These are phyloP conservation scores for Alentia gelatinosa DNA, from an alignment of 2,888 invertebrate species.

Conservation along the genomic window DNA sequence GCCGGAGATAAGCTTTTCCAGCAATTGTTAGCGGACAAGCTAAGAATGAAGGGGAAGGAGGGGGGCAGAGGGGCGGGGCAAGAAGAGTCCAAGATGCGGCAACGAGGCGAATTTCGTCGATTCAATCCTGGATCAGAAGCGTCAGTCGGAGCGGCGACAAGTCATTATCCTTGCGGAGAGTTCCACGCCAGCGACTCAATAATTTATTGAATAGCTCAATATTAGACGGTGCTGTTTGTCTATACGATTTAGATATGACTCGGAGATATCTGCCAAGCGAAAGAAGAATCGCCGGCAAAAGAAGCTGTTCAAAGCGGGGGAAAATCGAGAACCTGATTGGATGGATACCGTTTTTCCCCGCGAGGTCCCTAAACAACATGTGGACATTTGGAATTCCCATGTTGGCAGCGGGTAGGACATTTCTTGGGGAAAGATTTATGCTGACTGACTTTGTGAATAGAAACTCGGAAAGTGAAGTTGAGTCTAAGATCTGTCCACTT, in stretches of 20 bases:
- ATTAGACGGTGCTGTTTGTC: neutral
- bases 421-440: too few species aligned
- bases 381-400: too few species aligned
- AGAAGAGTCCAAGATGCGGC: neutral
- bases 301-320: neutral
- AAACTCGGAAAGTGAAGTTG: too few species aligned
- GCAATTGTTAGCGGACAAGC: too few species aligned
- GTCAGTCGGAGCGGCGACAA: neutral
- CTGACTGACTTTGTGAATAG: too few species aligned
- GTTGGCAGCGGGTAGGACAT: too few species aligned
- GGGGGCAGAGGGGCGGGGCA: neutral
- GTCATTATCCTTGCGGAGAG: neutral
- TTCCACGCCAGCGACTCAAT: neutral
- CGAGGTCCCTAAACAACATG: too few species aligned
- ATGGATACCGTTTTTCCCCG: too few species aligned
- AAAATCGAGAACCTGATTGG: neutral
- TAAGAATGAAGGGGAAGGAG: neutral
- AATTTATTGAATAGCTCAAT: neutral
- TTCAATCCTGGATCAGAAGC: neutral
- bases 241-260: neutral
- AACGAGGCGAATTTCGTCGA: neutral
- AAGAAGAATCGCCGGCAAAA: neutral
- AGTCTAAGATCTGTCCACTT: too few species aligned
- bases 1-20: too few species aligned
- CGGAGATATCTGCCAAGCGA: neutral